Conservation (phyloP, 2,113 vertebrate genomes). For the Sphyrna mokarran region DNA sequence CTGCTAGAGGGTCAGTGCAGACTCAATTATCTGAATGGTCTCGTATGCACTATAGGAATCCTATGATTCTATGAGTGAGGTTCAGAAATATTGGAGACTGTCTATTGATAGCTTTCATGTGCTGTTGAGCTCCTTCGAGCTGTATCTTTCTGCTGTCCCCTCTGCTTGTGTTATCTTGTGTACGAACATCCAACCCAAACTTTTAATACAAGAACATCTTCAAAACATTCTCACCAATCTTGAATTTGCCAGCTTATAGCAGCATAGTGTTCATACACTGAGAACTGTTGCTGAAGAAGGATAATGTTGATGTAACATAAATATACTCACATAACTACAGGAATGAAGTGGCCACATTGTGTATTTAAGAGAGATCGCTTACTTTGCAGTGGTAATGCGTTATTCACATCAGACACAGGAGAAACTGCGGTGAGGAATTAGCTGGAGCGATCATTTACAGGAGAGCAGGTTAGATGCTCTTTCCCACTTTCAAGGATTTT, state of each 20-base stretch:
- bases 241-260: neutral
- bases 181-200: neutral
- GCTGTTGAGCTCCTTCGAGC: neutral
- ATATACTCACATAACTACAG: neutral
- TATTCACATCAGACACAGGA: neutral
- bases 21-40: too few relatives aligned
- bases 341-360: neutral
- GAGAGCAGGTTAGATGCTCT: neutral
- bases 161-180: neutral
- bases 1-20: too few relatives aligned
- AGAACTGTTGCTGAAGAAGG: neutral
- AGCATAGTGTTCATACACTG: neutral
- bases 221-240: neutral
- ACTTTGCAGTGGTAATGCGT: too few relatives aligned
- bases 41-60: too few relatives aligned
- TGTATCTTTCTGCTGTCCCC: neutral
- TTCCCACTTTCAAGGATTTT: neutral
- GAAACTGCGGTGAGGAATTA: neutral
- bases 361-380: neutral
- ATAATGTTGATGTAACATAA: neutral
- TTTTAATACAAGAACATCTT: neutral
- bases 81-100: neutral
- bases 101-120: neutral
- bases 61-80: neutral
- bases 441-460: neutral